Evolutionary conservation across 2,113 vertebrate genomes (phyloP).

Genomic region (Mohoua ochrocephala): DNA sequence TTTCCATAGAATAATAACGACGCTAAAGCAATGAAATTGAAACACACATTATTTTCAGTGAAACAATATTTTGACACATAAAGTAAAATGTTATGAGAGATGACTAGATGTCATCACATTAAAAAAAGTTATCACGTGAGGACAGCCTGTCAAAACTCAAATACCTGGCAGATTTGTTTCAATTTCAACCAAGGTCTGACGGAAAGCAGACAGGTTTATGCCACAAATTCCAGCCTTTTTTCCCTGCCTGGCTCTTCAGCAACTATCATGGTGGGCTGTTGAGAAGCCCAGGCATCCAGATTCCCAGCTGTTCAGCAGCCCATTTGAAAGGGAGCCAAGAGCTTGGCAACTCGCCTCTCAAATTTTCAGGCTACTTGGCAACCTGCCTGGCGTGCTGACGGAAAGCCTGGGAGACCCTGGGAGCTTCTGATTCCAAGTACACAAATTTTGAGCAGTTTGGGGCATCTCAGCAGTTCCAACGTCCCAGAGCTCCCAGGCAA

Average conservation of each 20-base stretch:
- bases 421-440: constrained; percentile 43
- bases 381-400: constrained; percentile 1
- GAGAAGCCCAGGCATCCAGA: constrained; percentile 52
- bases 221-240: neutral
- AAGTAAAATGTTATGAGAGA: neutral
- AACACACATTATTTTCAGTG: neutral
- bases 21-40: neutral
- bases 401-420: constrained; percentile 57
- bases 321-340: constrained; percentile 47
- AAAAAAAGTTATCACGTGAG: neutral
- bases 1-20: neutral
- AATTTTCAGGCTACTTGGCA: constrained; percentile 58
- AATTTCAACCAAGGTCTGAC: neutral
- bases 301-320: constrained; percentile 63
- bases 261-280: constrained; percentile 4
- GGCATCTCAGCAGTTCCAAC: neutral
- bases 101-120: neutral
- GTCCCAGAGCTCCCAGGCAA: constrained; percentile 36
- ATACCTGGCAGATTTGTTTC: neutral
- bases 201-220: neutral
- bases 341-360: constrained; percentile 47
- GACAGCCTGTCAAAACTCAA: neutral
- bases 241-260: neutral
- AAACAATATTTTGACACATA: neutral
- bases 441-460: constrained; percentile 28